A percentile compares a stretch with the other conserved stretches of the same genome.
Conservation (phyloP, 2,113 vertebrate species). For the Pseudorectes ferrugineus region DNA sequence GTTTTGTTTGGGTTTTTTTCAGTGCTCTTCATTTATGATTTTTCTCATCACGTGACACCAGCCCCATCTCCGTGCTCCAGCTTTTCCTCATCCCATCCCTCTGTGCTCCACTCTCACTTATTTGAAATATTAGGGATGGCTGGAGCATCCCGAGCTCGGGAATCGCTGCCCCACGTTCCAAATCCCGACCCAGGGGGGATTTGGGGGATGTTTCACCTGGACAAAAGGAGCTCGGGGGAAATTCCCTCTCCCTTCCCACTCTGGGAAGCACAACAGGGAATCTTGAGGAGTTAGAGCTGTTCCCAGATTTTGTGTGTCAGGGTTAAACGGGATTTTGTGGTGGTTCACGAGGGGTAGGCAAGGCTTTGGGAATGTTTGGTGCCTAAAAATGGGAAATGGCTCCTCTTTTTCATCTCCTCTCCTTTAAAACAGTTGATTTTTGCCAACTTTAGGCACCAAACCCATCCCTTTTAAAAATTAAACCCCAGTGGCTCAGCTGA, state of each 20-base stretch:
- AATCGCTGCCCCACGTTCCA: neutral
- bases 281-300: neutral
- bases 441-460: neutral
- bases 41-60: slow-evolving; percentile 22
- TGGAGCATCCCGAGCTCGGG: neutral
- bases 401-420: neutral
- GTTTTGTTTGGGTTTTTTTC: neutral
- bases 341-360: fast-evolving
- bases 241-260: neutral
- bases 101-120: neutral
- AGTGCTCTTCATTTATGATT: slow-evolving; percentile 47
- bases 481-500: neutral
- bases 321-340: neutral
- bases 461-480: neutral
- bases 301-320: neutral
- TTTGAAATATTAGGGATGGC: neutral
- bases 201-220: neutral
- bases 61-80: neutral
- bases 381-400: neutral
- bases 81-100: neutral
- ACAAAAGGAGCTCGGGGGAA: neutral
- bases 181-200: neutral
- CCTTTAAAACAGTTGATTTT: neutral
- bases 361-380: neutral
- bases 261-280: fast-evolving